These are phyloP conservation scores for Venustoraphidia nigricollis DNA, from an alignment of 2,888 invertebrate genomes.

Conservation along the genomic window DNA sequence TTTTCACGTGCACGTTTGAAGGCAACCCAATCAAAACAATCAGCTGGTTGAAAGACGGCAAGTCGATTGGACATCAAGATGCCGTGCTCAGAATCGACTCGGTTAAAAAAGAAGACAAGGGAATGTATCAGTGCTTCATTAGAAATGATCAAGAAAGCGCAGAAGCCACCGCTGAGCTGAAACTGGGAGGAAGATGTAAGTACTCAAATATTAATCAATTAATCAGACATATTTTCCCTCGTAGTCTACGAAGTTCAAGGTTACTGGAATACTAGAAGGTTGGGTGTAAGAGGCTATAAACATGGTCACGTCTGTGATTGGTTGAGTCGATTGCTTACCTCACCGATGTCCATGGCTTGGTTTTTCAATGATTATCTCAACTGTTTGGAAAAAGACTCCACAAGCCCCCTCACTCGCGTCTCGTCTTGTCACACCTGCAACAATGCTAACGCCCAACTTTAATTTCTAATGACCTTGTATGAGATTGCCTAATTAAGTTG, in stretches of 20 bases:
- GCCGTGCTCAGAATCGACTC: conserved; percentile 72
- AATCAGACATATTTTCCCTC: not conserved
- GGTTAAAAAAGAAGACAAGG: conserved; percentile 86
- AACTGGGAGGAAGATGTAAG: conserved; percentile 79
- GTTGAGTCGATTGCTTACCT: too few relatives aligned
- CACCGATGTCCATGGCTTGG: too few relatives aligned
- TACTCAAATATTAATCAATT: conserved; percentile 13
- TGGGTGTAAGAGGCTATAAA: too few relatives aligned
- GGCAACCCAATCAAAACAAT: conserved; percentile 84
- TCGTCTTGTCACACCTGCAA: too few relatives aligned
- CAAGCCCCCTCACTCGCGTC: too few relatives aligned
- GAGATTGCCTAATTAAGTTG: conserved; percentile 8
- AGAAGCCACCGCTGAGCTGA: conserved; percentile 81
- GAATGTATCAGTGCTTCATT: conserved; percentile 95
- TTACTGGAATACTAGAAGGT: too few relatives aligned
- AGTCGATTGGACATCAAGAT: conserved; percentile 68
- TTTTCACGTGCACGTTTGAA: conserved; percentile 80
- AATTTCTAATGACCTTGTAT: too few relatives aligned
- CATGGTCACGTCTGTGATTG: too few relatives aligned
- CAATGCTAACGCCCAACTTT: too few relatives aligned
- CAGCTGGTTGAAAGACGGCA: conserved; percentile 87
- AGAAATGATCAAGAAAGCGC: conserved; percentile 87
- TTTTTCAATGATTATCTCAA: too few relatives aligned
- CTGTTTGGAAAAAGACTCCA: too few relatives aligned
- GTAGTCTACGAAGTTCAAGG: too few relatives aligned